A percentile compares a stretch with the other conserved stretches of the same genome.
Evolutionary conservation across 2,797 vertebrate species (phyloP).

Genomic region (Melanotaenia boesemani): DNA sequence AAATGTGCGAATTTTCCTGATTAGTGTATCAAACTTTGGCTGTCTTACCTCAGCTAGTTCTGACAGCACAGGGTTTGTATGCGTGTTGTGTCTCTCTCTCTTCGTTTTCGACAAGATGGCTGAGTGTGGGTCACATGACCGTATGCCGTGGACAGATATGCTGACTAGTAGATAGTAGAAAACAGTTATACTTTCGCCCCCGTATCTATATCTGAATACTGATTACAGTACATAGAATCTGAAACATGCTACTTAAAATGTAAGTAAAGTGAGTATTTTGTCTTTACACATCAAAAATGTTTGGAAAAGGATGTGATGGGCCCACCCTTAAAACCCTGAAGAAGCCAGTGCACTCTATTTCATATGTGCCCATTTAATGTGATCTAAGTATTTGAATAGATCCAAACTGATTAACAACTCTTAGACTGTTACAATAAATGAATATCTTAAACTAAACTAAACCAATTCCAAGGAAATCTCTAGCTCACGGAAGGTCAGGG

Average conservation of each 20-base stretch:
- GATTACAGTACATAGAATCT: neutral
- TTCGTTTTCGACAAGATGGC: conserved; percentile 88
- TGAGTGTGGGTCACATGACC: conserved; percentile 85
- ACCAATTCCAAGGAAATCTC: neutral
- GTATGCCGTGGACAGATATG: conserved; percentile 64
- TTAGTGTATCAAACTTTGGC: conserved; percentile 69
- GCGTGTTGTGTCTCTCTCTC: conserved; percentile 81
- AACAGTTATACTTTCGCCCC: neutral
- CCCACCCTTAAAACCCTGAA: too few species aligned
- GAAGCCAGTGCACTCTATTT: neutral
- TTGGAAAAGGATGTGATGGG: neutral
- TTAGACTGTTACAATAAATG: neutral
- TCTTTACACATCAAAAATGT: conserved; percentile 9
- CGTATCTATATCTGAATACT: neutral
- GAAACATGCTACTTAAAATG: neutral
- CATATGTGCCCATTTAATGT: neutral
- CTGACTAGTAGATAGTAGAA: conserved; percentile 58
- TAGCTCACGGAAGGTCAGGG: neutral
- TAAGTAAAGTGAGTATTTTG: neutral
- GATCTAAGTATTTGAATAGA: neutral
- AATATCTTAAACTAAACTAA: neutral
- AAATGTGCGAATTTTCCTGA: conserved; percentile 34
- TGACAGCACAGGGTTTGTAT: conserved; percentile 87
- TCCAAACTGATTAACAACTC: neutral
- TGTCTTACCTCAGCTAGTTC: conserved; percentile 88